Conservation (phyloP, 2,888 invertebrate species). For the Acanthacorydalis orientalis region DNA sequence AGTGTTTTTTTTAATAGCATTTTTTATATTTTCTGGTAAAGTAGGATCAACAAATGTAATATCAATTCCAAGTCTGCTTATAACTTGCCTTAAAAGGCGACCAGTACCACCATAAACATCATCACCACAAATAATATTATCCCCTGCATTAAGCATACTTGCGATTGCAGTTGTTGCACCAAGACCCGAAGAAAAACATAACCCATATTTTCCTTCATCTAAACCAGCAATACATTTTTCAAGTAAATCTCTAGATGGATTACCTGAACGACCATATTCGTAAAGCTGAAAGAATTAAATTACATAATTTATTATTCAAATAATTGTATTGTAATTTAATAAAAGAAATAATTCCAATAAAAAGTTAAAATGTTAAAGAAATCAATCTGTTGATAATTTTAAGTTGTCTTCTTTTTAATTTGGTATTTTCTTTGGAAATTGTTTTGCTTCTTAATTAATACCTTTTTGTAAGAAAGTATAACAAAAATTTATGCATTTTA, state of each 20-base stretch:
- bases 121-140: slow-evolving; percentile 79
- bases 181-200: slow-evolving; percentile 79
- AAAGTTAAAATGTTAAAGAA: too few species aligned
- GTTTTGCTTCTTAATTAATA: too few species aligned
- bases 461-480: too few species aligned
- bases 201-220: slow-evolving; percentile 73
- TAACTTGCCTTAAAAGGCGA: slow-evolving; percentile 40
- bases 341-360: too few species aligned
- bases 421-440: too few species aligned
- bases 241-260: slow-evolving; percentile 78
- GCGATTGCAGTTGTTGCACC: slow-evolving; percentile 66
- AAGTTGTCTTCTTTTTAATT: too few species aligned
- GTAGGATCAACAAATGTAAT: slow-evolving; percentile 66
- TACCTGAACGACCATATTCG: slow-evolving; percentile 87
- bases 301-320: not conserved
- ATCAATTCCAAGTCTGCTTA: slow-evolving; percentile 49
- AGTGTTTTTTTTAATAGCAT: slow-evolving; percentile 63
- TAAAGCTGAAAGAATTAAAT: slow-evolving; percentile 43
- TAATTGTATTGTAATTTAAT: not conserved
- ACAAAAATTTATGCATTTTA: too few species aligned
- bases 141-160: slow-evolving; percentile 63
- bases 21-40: slow-evolving; percentile 41
- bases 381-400: too few species aligned
- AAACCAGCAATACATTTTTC: slow-evolving; percentile 81
- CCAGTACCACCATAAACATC: slow-evolving; percentile 94